These are phyloP conservation scores for Meloidogyne floridensis DNA, from an alignment of 1,140 invertebrate species.

Conservation along the genomic window DNA sequence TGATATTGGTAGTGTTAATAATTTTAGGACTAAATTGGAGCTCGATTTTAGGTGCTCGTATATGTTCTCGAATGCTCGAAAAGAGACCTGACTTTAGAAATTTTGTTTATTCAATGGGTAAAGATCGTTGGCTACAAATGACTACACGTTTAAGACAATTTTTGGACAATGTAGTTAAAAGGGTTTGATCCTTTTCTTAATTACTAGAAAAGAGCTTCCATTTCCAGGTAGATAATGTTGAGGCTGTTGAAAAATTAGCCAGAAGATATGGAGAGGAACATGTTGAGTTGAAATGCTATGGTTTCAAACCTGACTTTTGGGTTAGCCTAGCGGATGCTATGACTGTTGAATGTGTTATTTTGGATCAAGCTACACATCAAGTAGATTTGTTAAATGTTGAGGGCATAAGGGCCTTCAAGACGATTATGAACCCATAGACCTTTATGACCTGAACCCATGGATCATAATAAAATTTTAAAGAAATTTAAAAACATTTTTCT, in stretches of 20 bases:
- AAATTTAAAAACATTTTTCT: conserved; percentile 16
- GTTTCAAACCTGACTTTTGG: conserved; percentile 64
- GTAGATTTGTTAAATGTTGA: conserved; percentile 9
- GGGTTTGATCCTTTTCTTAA: conserved; percentile 44
- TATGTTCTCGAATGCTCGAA: conserved; percentile 54
- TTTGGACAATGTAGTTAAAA: conserved; percentile 57
- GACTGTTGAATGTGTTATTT: conserved; percentile 58
- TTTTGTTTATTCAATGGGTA: conserved; percentile 55
- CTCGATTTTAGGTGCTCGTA: conserved; percentile 37
- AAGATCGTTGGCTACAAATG: conserved; percentile 53
- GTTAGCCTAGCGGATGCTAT: conserved; percentile 60
- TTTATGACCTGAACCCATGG: no score
- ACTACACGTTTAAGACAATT: conserved; percentile 54
- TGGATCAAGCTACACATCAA: conserved; percentile 61
- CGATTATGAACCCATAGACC: no score
- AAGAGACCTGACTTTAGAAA: conserved; percentile 56
- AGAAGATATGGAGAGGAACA: conserved; percentile 57
- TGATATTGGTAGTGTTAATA: conserved; percentile 50
- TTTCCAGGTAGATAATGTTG: conserved; percentile 58
- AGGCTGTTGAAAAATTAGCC: conserved; percentile 49
- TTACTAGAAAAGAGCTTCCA: neutral
- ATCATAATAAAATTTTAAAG: neutral
- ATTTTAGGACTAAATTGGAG: neutral
- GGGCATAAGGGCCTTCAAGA: no score
- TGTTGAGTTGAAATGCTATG: conserved; percentile 56